Conservation (phyloP, 2,113 vertebrate species). For the Brachyhypopomus occidentalis region DNA sequence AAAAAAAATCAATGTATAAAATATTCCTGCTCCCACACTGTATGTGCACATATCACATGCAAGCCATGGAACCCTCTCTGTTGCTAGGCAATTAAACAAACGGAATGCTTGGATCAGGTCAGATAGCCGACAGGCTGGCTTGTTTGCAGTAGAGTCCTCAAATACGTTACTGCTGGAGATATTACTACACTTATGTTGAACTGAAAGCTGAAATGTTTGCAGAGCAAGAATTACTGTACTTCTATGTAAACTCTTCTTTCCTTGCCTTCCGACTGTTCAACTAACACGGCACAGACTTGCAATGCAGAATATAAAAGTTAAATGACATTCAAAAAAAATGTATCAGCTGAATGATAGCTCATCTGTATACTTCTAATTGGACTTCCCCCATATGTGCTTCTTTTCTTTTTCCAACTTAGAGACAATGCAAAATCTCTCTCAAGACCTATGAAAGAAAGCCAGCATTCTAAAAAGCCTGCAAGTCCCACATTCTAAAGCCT, state of each 20-base stretch:
- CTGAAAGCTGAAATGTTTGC: neutral
- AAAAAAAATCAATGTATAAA: conserved; percentile 7
- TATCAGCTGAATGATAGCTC: neutral
- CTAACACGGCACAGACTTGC: neutral
- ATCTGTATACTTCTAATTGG: too few species aligned
- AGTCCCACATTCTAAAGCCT: conserved; percentile 21
- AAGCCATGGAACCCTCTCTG: neutral
- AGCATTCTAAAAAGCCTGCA: conserved; percentile 9
- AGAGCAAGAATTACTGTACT: neutral
- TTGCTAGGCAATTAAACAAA: conserved; percentile 42
- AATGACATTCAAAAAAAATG: neutral
- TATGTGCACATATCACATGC: conserved; percentile 15
- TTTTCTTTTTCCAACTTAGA: too few species aligned
- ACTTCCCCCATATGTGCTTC: too few species aligned
- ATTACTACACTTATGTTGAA: neutral
- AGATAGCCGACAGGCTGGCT: conserved; percentile 7
- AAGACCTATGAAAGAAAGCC: conserved; percentile 39
- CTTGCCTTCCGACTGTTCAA: neutral
- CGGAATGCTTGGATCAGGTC: conserved; percentile 4
- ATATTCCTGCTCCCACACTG: conserved; percentile 1
- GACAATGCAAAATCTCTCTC: neutral
- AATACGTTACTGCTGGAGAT: neutral
- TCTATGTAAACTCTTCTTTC: neutral
- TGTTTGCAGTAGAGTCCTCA: neutral
- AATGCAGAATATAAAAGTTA: neutral